Conservation (phyloP, 1,140 invertebrate genomes). For the Drosophila trapezifrons region DNA sequence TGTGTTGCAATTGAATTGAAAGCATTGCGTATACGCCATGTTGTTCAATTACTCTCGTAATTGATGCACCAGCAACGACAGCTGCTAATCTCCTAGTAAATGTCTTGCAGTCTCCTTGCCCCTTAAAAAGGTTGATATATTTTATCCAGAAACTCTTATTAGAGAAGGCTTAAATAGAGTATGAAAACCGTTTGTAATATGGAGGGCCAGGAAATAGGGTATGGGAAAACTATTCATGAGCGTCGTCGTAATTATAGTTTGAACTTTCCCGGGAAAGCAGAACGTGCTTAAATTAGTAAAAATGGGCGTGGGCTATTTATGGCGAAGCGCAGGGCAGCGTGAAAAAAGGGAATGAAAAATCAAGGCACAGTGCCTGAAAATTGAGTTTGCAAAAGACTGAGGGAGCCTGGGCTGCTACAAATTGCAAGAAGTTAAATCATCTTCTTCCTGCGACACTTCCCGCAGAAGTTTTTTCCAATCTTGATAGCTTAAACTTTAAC, state of each 20-base stretch:
- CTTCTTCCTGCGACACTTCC: neutral
- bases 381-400: slow-evolving; percentile 43
- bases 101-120: neutral
- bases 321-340: neutral
- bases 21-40: slow-evolving; percentile 12
- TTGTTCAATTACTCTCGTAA: slow-evolving; percentile 34
- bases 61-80: slow-evolving; percentile 21
- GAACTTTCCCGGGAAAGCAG: slow-evolving; percentile 33
- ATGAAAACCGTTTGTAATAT: neutral
- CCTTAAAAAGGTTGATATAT: neutral
- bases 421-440: slow-evolving; percentile 10
- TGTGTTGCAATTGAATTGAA: slow-evolving; percentile 13
- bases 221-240: neutral
- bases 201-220: neutral
- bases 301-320: slow-evolving; percentile 18
- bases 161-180: no score
- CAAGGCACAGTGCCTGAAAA: slow-evolving; percentile 60
- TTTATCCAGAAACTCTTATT: neutral
- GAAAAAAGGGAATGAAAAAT: slow-evolving; percentile 2
- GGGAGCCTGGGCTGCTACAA: neutral
- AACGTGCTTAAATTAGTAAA: slow-evolving; percentile 56
- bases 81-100: slow-evolving; percentile 8
- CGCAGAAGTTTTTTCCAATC: neutral
- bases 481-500: slow-evolving; percentile 22
- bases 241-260: slow-evolving; percentile 53